These are phyloP conservation scores for Leptodirus hochenwartii DNA, from an alignment of 2,888 invertebrate genomes.

Conservation along the genomic window DNA sequence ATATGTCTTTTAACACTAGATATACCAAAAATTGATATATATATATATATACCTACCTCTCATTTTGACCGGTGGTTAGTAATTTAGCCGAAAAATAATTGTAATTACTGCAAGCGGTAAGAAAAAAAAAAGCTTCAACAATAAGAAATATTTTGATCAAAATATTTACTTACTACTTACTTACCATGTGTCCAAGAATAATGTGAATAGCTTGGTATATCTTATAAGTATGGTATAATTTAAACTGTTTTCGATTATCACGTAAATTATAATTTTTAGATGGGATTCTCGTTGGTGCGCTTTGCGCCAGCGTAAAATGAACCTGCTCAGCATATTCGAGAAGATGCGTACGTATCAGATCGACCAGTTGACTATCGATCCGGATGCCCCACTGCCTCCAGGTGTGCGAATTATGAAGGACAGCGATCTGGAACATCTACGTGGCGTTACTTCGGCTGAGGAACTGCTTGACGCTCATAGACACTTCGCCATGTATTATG, in stretches of 20 bases:
- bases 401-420: constrained; percentile 67
- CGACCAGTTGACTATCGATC: constrained; percentile 61
- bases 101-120: constrained; percentile 1
- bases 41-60: no score
- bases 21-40: no score
- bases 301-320: constrained; percentile 66
- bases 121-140: not conserved
- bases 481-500: constrained; percentile 86
- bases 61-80: no score
- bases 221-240: no score
- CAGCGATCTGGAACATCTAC: constrained; percentile 65
- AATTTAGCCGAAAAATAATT: constrained; percentile 8
- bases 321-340: constrained; percentile 62
- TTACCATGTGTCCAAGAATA: no score
- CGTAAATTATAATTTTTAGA: constrained; percentile 9
- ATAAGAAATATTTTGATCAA: not conserved
- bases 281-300: constrained; percentile 65
- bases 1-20: no score
- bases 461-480: constrained; percentile 86
- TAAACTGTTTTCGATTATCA: constrained; percentile 1
- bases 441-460: constrained; percentile 65
- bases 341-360: constrained; percentile 86
- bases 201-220: no score
- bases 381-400: constrained; percentile 70
- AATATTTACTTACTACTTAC: no score